phyloP scores from a whole-genome alignment of 1,140 invertebrate genomes.

The Hycleus cichorii region DNA sequence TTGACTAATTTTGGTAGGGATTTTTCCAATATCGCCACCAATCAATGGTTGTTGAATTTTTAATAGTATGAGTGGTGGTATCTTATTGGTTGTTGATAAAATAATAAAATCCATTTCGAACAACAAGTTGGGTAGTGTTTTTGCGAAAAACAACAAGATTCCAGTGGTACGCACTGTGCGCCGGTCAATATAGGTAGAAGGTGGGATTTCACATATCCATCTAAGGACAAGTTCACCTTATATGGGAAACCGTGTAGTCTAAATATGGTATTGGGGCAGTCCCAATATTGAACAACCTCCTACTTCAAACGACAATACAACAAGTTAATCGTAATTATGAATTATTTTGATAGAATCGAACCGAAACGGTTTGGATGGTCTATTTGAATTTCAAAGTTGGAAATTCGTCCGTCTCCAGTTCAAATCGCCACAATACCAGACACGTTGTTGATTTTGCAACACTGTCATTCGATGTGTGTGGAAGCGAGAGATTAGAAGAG shows the following conservation, averaged over 20 bases:
- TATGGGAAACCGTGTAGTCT: slow-evolving; percentile 62
- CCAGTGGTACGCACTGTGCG: slow-evolving; percentile 22
- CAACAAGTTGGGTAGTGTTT: too few species aligned
- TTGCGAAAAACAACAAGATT: slow-evolving; percentile 11
- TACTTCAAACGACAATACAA: too few species aligned
- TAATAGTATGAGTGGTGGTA: too few species aligned
- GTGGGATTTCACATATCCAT: slow-evolving; percentile 62
- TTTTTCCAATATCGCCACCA: too few species aligned
- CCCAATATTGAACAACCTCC: slow-evolving; percentile 35
- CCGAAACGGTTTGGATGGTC: too few species aligned
- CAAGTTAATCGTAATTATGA: slow-evolving; percentile 14
- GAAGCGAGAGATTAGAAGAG: slow-evolving; percentile 1
- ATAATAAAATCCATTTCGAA: too few species aligned
- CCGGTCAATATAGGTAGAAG: slow-evolving; percentile 38
- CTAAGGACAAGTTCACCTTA: slow-evolving; percentile 65
- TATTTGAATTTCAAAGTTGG: too few species aligned
- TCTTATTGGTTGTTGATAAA: too few species aligned
- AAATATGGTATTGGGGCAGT: slow-evolving; percentile 65
- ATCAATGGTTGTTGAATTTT: too few species aligned
- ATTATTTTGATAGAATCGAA: too few species aligned
- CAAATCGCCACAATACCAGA: background rate
- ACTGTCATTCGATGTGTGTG: background rate
- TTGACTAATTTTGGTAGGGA: too few species aligned
- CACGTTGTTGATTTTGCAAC: background rate
- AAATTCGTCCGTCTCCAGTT: too few species aligned